Evolutionary conservation across 2,113 vertebrate genomes (phyloP), one percentile per base, ranked within the genome.

Genomic region (Girardinichthys multiradiatus): DNA sequence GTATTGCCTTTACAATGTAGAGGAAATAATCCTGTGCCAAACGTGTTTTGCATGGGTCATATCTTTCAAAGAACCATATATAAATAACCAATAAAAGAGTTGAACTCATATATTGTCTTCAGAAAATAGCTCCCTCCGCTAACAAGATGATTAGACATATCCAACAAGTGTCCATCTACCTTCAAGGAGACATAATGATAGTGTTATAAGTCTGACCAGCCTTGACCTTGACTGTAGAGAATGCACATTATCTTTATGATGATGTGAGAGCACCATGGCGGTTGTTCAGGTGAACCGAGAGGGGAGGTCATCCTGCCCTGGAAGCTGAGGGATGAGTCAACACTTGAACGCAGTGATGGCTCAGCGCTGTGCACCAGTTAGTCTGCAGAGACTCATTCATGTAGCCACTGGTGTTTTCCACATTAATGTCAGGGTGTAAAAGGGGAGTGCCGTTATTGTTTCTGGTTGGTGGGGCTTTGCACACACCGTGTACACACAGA

Each of bases 261-360:
- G 57, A 57, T 72, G 33, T 14, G 39, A 67, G 64, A 48, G 45
- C 63, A 37, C 45, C 26, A 11, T 72, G 69, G 66, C 26, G 29
- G 60, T 80, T 21, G 57, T 30, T 79, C 70, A 54, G 9, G 30
- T 70, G 57, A 57, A 33, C 1, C 48, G 29, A 82, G 68, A 42
- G 30, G 51, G 71, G 68, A 81, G 83, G 81, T 87, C 82, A 68
- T 65, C 35, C 57, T 83, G 71, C 63, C 80, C 76, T 63, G 39
- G 66, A 35, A 80, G 79, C 71, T 64, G 1, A 54, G 19, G 6
- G 39, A 68, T 80, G 83, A 86, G 70, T 87, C 83, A 82, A 54
- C 78, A 72, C 33, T n/a, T 33, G 62, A 62, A 81, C 3, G 26
- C 64, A 33, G 62, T 66, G 74, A 74, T 42, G 66, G 79, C 66